Conservation (phyloP, 2,113 vertebrate species). For the Equus przewalskii region DNA sequence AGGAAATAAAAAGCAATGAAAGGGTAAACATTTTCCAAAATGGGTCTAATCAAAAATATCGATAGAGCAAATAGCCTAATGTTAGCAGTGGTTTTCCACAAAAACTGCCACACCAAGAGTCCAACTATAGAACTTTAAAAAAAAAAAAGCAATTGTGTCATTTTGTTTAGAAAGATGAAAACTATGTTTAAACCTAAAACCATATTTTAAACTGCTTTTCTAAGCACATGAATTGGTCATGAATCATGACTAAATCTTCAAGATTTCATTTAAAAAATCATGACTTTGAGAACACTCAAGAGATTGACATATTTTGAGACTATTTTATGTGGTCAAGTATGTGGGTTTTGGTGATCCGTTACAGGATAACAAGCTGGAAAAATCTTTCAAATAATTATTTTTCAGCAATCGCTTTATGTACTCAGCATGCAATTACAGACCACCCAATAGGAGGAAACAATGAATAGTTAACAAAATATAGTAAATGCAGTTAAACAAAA, state of each 20-base stretch:
- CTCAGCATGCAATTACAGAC: constrained; percentile 44
- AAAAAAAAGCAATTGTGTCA: constrained; percentile 54
- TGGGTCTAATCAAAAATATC: constrained; percentile 73
- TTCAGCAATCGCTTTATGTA: constrained; percentile 36
- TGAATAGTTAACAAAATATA: constrained; percentile 1
- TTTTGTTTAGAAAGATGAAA: constrained; percentile 75
- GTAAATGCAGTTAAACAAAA: constrained; percentile 53
- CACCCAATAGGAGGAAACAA: constrained; percentile 1
- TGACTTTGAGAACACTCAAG: background rate
- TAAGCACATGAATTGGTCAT: constrained; percentile 49
- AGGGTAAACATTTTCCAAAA: constrained; percentile 54
- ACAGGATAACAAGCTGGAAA: constrained; percentile 33
- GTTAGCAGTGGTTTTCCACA: constrained; percentile 65
- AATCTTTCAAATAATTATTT: constrained; percentile 46
- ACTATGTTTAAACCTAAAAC: constrained; percentile 66
- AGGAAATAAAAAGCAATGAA: background rate
- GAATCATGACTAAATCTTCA: constrained; percentile 51
- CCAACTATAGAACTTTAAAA: background rate
- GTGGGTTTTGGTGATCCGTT: constrained; percentile 28
- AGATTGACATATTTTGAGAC: constrained; percentile 51
- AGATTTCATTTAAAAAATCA: constrained; percentile 66
- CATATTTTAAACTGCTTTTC: constrained; percentile 54
- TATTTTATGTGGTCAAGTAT: constrained; percentile 54
- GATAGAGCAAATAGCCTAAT: constrained; percentile 66
- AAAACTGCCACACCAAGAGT: background rate